Evolutionary conservation across 2,888 invertebrate species (phyloP), one percentile per base, ranked within the genome.

Genomic region (Nowickia ferox): DNA sequence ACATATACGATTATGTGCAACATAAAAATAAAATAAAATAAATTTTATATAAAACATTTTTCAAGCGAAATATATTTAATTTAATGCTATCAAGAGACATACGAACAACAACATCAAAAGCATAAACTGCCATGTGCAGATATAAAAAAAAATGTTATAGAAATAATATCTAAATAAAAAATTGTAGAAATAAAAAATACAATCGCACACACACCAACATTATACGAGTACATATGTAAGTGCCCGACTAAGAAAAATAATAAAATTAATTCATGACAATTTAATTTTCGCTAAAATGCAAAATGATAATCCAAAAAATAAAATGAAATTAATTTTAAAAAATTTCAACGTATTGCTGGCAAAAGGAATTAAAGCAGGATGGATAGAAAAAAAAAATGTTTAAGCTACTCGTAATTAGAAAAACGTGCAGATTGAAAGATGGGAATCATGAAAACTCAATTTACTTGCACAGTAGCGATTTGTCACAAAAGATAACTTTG

Each of bases 51-150:
- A 82, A 82, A 85, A 85, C 69, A 85, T 82, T 74, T 84, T 86
- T 83, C 74, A 86, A 86, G 87, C 82, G 86, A 87, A 87, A 86
- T 86, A 87, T 83, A 87, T 86, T 87, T 84, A 87, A 87, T 87
- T 87, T 87, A 87, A 86, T 86, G 84, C 87, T 80, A 87, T 87
- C 86, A 69, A 84, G 84, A 68, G 82, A 81, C 80, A 81, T 74
- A 75, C 69, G 19, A 79, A 53, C 69, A 78, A 51, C 68, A 78
- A 68, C 59, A 59, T 48, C 61, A 68, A 68, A 61, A 53, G 48
- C 75, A 76, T 42, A 42, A 57, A 68, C 51, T 72, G 72, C 51
- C 68, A 74, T 79, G 66, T 78, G 72, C 59, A 74, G 51, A 72
- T 69, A 59, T 3, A 44, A 68, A 66, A 15, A 63, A 53, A 78